Percentiles rank a stretch among this genome's conserved stretches.
These are phyloP conservation scores for Carcharodon carcharias DNA, from an alignment of 2,797 vertebrate genomes.

Conservation along the genomic window DNA sequence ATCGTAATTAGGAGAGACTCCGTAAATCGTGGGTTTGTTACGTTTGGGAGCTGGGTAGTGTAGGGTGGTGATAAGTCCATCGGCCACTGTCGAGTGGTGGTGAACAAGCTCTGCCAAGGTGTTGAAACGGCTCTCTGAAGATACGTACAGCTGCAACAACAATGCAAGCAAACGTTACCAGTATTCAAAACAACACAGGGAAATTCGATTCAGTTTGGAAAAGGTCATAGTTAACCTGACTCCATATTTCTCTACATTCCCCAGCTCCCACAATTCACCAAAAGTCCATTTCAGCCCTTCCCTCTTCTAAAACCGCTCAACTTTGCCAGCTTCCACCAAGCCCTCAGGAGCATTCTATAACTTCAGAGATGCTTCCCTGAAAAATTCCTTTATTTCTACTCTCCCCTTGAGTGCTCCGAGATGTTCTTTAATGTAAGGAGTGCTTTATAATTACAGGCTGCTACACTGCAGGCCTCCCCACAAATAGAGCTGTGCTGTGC, in stretches of 20 bases:
- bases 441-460: neutral
- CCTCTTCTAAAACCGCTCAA: neutral
- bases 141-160: constrained; percentile 79
- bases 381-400: neutral
- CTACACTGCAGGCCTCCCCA: neutral
- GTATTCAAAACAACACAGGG: neutral
- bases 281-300: neutral
- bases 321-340: neutral
- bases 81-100: constrained; percentile 90
- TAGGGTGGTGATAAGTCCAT: constrained; percentile 92
- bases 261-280: neutral
- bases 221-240: neutral
- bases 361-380: neutral
- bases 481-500: neutral
- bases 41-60: constrained; percentile 97
- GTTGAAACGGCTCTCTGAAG: constrained; percentile 94
- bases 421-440: neutral
- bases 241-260: no score
- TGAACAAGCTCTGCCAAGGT: constrained; percentile 92
- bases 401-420: neutral
- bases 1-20: constrained; percentile 93
- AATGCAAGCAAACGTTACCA: neutral
- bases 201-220: neutral
- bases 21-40: constrained; percentile 96
- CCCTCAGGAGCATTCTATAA: neutral